Conservation (phyloP, 2,888 invertebrate genomes). For the Microplitis deprimator region DNA sequence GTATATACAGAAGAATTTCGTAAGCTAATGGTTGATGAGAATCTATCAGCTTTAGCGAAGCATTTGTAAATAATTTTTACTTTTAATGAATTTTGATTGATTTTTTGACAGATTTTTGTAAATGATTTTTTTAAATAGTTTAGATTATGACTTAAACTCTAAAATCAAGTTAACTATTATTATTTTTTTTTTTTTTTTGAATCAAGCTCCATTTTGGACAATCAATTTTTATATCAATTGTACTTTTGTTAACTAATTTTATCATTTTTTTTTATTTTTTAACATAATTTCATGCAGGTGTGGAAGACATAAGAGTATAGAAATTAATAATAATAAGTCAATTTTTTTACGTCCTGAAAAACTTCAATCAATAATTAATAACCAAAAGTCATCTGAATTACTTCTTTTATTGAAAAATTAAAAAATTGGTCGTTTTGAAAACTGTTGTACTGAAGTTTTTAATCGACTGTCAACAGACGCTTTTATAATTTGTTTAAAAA, state of each 20-base stretch:
- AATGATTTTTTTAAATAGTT: not conserved
- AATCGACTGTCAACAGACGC: too few species aligned
- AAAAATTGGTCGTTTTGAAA: too few species aligned
- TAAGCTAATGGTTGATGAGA: conserved; percentile 5
- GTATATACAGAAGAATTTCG: not conserved
- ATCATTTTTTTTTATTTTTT: too few species aligned
- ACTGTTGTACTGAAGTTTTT: too few species aligned
- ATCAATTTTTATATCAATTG: not conserved
- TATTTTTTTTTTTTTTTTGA: not conserved
- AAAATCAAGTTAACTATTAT: not conserved
- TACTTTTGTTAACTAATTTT: not conserved
- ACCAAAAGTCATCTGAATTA: too few species aligned
- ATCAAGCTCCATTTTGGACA: not conserved
- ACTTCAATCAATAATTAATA: too few species aligned
- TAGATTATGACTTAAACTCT: not conserved
- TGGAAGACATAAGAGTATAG: too few species aligned
- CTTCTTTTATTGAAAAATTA: too few species aligned
- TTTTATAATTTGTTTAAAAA: too few species aligned
- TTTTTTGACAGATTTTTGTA: not conserved
- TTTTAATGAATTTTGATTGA: not conserved
- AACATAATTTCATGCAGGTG: too few species aligned
- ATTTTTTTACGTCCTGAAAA: too few species aligned
- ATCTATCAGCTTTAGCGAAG: conserved; percentile 4
- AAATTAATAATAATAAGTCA: too few species aligned
- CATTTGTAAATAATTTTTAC: conserved; percentile 14